A percentile compares a stretch with the other conserved stretches of the same genome.
Evolutionary conservation across 2,113 vertebrate species (phyloP).

Genomic region (Crotalus helleri): DNA sequence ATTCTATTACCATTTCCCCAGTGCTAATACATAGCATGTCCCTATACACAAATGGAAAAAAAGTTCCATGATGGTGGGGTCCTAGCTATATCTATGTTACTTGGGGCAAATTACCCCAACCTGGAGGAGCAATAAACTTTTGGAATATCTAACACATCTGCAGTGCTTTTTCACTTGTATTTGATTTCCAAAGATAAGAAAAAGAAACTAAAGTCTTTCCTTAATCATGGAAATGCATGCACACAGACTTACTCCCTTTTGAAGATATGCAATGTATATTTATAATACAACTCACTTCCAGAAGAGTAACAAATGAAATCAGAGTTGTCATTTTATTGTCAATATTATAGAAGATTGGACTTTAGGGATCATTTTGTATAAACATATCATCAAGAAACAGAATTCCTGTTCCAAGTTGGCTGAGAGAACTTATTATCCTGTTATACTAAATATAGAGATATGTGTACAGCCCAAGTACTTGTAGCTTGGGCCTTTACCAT

Average conservation of each 20-base stretch:
- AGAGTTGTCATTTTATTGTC: slow-evolving; percentile 21
- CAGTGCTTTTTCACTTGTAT: not conserved
- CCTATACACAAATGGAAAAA: not conserved
- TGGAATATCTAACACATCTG: not conserved
- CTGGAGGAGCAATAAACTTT: not conserved
- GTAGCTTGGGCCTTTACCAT: slow-evolving; percentile 41
- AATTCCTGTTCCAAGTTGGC: slow-evolving; percentile 51
- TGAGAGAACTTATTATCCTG: slow-evolving; percentile 41
- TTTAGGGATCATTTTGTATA: slow-evolving; percentile 45
- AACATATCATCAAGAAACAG: slow-evolving; percentile 56
- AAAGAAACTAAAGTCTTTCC: not conserved
- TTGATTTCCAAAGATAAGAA: not conserved
- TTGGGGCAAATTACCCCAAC: not conserved
- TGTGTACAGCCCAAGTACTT: slow-evolving; percentile 37
- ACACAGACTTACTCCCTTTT: not conserved
- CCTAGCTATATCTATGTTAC: not conserved
- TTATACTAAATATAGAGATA: slow-evolving; percentile 53
- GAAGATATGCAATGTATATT: not conserved
- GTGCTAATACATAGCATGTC: not conserved
- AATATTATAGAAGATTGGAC: slow-evolving; percentile 40
- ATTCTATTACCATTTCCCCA: not conserved
- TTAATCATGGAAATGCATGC: not conserved
- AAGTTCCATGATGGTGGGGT: not conserved
- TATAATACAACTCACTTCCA: not conserved
- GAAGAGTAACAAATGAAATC: slow-evolving; percentile 18